phyloP scores from a whole-genome alignment of 1,140 invertebrate species.

The Phortica variegata region DNA sequence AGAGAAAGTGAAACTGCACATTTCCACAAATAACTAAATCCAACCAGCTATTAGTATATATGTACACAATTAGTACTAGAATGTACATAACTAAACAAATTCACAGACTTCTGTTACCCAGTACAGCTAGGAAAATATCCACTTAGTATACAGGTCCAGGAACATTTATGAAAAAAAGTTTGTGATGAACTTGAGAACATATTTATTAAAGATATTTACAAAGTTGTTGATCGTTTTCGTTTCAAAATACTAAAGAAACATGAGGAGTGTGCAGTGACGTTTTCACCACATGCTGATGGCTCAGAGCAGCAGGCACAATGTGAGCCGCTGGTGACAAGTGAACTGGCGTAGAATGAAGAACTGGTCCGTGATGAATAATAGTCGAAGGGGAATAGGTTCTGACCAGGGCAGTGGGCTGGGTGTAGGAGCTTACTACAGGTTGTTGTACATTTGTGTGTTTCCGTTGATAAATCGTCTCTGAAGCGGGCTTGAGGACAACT shows the following conservation, averaged over 20 bases:
- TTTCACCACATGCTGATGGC: conserved; percentile 31
- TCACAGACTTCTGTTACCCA: too few relatives aligned
- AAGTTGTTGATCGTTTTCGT: too few relatives aligned
- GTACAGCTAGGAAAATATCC: too few relatives aligned
- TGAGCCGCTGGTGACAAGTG: conserved; percentile 24
- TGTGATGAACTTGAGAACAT: too few relatives aligned
- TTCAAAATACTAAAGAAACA: conserved; percentile 41
- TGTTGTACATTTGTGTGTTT: neutral
- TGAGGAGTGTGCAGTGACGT: conserved; percentile 28
- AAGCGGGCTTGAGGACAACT: conserved; percentile 14
- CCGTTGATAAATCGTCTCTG: conserved; percentile 9
- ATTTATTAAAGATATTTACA: too few relatives aligned
- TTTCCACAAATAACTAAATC: too few relatives aligned
- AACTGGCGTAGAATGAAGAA: conserved; percentile 6
- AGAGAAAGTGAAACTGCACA: too few relatives aligned
- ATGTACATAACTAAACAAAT: too few relatives aligned
- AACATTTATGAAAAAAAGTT: too few relatives aligned
- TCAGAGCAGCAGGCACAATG: conserved; percentile 34
- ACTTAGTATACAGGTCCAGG: too few relatives aligned
- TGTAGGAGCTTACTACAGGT: conserved; percentile 13
- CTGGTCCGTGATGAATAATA: conserved; percentile 39
- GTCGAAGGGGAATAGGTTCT: conserved; percentile 28
- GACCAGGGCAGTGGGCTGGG: conserved; percentile 21
- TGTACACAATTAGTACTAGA: too few relatives aligned
- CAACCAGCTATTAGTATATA: too few relatives aligned